phyloP scores from a whole-genome alignment of 2,797 vertebrate species.

The Malacoctenus gilli region DNA sequence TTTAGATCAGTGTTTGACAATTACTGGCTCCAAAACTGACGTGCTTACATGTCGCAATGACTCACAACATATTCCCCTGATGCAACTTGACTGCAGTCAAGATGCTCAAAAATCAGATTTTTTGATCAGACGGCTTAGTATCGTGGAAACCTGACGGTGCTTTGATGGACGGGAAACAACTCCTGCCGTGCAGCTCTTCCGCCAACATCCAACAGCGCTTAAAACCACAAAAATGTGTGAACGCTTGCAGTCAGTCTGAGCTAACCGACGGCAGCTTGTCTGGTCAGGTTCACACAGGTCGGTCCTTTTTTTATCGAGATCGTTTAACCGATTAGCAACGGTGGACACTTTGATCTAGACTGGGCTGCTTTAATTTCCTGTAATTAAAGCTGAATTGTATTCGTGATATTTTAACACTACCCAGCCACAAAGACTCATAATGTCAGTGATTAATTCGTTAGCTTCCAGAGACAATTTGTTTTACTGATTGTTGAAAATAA shows the following conservation, averaged over 20 bases:
- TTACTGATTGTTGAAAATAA: too few relatives aligned
- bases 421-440: too few relatives aligned
- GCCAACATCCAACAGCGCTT: slow-evolving; percentile 3
- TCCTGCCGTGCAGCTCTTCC: slow-evolving; percentile 9
- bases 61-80: slow-evolving; percentile 2
- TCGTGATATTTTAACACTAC: too few relatives aligned
- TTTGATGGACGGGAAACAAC: slow-evolving; percentile 9
- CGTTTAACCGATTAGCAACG: too few relatives aligned
- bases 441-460: too few relatives aligned
- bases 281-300: slow-evolving; percentile 45
- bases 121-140: neutral
- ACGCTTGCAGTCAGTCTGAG: slow-evolving; percentile 9
- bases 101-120: neutral
- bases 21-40: slow-evolving; percentile 20
- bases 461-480: too few relatives aligned
- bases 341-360: neutral
- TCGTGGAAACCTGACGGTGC: slow-evolving; percentile 5
- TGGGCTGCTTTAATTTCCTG: too few relatives aligned
- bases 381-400: too few relatives aligned
- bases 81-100: neutral
- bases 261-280: slow-evolving; percentile 30
- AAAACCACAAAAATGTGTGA: slow-evolving; percentile 50
- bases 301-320: too few relatives aligned
- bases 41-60: slow-evolving; percentile 13
- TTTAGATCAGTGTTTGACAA: slow-evolving; percentile 24